Conservation (phyloP, 2,797 vertebrate species). For the Rallus crepitans region DNA sequence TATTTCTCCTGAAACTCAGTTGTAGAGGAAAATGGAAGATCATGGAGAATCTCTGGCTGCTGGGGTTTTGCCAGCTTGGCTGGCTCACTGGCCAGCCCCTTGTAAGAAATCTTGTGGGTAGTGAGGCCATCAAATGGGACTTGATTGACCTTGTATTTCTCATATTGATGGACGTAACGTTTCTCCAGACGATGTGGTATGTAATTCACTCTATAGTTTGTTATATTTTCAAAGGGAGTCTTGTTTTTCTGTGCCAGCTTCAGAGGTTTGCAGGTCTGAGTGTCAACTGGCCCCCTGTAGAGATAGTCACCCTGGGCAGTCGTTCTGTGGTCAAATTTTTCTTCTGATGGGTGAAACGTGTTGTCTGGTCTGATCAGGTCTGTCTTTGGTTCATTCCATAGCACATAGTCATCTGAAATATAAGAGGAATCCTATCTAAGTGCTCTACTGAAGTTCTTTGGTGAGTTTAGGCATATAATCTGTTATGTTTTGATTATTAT, state of each 20-base stretch:
- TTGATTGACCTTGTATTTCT: constrained; percentile 57
- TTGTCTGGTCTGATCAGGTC: constrained; percentile 24
- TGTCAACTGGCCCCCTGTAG: constrained; percentile 27
- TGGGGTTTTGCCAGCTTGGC: constrained; percentile 54
- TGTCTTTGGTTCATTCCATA: constrained; percentile 65
- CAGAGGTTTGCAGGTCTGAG: constrained; percentile 61
- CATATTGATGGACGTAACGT: not conserved
- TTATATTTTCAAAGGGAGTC: constrained; percentile 53
- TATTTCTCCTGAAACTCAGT: constrained; percentile 73
- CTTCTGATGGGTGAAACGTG: constrained; percentile 12
- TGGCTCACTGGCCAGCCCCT: constrained; percentile 26
- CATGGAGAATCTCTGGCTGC: not conserved
- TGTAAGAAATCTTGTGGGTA: constrained; percentile 62
- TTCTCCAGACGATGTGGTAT: constrained; percentile 51
- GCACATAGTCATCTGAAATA: constrained; percentile 75
- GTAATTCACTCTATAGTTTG: constrained; percentile 67
- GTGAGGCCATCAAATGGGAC: constrained; percentile 69
- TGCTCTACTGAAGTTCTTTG: not conserved
- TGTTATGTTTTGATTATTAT: not conserved
- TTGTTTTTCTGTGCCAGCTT: not conserved
- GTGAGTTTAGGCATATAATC: not conserved
- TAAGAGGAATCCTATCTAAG: not conserved
- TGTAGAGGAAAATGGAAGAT: constrained; percentile 38
- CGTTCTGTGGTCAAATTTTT: constrained; percentile 65
- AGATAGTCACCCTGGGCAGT: constrained; percentile 60